phyloP scores from a whole-genome alignment of 1,140 invertebrate species.

The Bombus sylvicola region DNA sequence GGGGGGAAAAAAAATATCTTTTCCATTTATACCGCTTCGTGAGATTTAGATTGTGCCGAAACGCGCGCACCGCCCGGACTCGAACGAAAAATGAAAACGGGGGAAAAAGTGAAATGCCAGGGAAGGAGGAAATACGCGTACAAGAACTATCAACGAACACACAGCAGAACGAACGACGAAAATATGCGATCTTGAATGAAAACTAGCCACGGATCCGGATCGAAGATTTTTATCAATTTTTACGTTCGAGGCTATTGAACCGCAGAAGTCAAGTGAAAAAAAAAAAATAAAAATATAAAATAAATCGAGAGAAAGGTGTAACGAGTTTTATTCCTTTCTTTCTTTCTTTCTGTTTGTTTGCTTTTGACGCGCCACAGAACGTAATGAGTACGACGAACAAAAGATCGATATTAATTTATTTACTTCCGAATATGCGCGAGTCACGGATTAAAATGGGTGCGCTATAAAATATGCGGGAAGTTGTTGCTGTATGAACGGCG shows the following conservation, averaged over 20 bases:
- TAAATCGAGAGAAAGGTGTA: no score
- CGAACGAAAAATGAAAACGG: background rate
- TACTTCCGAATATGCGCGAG: no score
- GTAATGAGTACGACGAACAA: background rate
- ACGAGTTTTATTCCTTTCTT: background rate
- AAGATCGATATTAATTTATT: background rate
- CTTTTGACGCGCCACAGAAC: background rate
- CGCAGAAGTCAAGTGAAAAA: background rate
- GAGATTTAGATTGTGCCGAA: background rate
- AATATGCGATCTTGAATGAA: background rate
- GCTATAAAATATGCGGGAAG: slow-evolving; percentile 37
- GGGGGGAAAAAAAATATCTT: background rate
- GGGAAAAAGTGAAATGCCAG: no score
- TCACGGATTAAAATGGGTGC: background rate
- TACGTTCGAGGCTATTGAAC: background rate
- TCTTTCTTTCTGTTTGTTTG: background rate
- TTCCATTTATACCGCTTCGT: background rate
- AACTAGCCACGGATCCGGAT: background rate
- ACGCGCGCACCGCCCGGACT: no score
- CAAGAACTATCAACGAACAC: no score
- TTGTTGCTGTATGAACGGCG: slow-evolving; percentile 41
- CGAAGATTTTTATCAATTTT: background rate
- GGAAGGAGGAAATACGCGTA: no score
- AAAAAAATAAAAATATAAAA: no score
- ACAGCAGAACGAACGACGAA: background rate